A percentile compares a stretch with the other conserved stretches of the same genome.
These are phyloP conservation scores for Rhincodon typus DNA, from an alignment of 2,797 vertebrate species.

Conservation along the genomic window DNA sequence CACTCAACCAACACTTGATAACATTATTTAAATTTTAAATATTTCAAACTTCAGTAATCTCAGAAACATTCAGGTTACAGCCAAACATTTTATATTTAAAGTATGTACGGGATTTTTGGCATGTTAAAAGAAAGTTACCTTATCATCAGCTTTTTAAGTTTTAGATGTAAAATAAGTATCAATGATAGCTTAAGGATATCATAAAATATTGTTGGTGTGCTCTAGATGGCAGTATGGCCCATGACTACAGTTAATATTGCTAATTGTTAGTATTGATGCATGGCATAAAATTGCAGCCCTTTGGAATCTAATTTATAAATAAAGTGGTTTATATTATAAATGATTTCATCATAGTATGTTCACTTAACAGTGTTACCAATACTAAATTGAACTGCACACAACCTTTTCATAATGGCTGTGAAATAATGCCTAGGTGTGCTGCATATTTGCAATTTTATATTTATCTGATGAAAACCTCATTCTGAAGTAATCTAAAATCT, in stretches of 20 bases:
- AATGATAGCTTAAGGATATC: neutral
- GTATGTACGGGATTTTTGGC: neutral
- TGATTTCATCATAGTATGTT: neutral
- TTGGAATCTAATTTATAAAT: slow-evolving; percentile 10
- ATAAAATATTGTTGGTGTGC: neutral
- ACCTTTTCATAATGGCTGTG: neutral
- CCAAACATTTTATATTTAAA: neutral
- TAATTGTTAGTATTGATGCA: neutral
- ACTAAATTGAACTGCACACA: neutral
- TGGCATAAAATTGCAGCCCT: neutral
- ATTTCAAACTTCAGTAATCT: neutral
- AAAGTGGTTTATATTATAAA: neutral
- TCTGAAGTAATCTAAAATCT: neutral
- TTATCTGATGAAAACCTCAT: neutral
- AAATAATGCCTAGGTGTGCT: neutral
- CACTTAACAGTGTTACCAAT: neutral
- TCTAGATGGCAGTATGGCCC: slow-evolving; percentile 36
- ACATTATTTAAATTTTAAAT: neutral
- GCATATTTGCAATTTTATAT: neutral
- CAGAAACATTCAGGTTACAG: neutral
- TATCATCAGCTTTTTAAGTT: neutral
- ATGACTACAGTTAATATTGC: neutral
- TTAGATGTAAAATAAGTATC: neutral
- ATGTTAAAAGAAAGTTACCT: neutral
- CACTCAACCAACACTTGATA: neutral